phyloP scores from a whole-genome alignment of 2,797 vertebrate species.

The Tarsius wallacei region DNA sequence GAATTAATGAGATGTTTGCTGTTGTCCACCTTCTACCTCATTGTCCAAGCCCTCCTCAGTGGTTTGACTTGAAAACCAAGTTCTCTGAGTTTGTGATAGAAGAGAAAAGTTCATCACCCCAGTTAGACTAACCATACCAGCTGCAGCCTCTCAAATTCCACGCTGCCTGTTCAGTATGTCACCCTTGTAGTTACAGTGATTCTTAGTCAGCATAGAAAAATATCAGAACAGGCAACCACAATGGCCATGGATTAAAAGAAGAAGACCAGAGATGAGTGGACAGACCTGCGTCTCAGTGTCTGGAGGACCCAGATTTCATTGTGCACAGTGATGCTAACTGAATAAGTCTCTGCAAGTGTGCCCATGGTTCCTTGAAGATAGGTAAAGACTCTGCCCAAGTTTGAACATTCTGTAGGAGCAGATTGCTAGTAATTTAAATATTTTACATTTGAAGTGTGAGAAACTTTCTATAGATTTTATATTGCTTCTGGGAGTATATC shows the following conservation, averaged over 20 bases:
- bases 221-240: not conserved
- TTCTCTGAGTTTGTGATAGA: not conserved
- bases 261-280: not conserved
- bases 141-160: not conserved
- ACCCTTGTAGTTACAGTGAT: not conserved
- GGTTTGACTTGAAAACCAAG: not conserved
- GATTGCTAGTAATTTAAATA: not conserved
- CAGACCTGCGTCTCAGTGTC: not conserved
- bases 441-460: slow-evolving; percentile 3
- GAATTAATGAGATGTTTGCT: not conserved
- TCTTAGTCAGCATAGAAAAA: not conserved
- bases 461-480: not conserved
- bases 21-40: not conserved
- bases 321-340: not conserved
- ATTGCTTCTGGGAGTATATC: not conserved
- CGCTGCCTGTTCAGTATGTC: not conserved
- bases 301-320: not conserved
- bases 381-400: not conserved
- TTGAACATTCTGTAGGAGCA: not conserved
- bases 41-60: not conserved
- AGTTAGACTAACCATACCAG: not conserved
- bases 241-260: not conserved
- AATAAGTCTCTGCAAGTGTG: not conserved
- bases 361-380: not conserved
- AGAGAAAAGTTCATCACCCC: not conserved